These are phyloP conservation scores for Gymnothorax reevesii DNA, from an alignment of 2,797 vertebrate genomes.

Conservation along the genomic window DNA sequence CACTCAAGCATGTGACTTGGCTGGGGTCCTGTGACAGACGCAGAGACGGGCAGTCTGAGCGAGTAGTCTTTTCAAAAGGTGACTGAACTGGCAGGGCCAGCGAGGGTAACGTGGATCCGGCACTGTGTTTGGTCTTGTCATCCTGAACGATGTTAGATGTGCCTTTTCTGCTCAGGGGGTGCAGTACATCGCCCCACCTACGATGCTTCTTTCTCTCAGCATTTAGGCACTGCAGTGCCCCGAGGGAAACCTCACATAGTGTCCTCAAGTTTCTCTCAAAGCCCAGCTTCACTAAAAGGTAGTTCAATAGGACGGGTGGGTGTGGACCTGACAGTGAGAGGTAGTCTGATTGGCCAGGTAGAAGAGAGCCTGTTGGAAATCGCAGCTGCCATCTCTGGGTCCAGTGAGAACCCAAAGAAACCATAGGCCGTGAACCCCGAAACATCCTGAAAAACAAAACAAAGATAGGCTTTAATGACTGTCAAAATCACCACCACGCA, in stretches of 20 bases:
- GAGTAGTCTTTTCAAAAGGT: constrained; percentile 26
- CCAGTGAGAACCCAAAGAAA: constrained; percentile 49
- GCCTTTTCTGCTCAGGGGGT: neutral
- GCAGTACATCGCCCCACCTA: neutral
- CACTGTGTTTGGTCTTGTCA: neutral
- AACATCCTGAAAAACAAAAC: constrained; percentile 65
- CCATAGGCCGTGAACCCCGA: constrained; percentile 51
- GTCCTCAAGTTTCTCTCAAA: constrained; percentile 15
- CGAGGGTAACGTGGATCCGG: neutral
- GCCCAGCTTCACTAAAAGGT: constrained; percentile 34
- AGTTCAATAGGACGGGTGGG: constrained; percentile 31
- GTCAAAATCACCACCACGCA: neutral
- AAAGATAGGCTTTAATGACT: constrained; percentile 2
- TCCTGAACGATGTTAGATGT: neutral
- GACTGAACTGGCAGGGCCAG: constrained; percentile 30
- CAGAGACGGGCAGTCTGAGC: constrained; percentile 16
- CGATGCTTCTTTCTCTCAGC: neutral
- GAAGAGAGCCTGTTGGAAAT: constrained; percentile 44
- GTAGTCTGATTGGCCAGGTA: constrained; percentile 34
- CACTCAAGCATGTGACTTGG: constrained; percentile 23
- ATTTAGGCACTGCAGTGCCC: neutral
- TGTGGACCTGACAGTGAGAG: constrained; percentile 40
- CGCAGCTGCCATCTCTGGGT: constrained; percentile 41
- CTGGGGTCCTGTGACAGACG: constrained; percentile 27
- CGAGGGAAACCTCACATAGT: neutral